phyloP scores from a whole-genome alignment of 2,797 vertebrate genomes.

The Mus minutoides region DNA sequence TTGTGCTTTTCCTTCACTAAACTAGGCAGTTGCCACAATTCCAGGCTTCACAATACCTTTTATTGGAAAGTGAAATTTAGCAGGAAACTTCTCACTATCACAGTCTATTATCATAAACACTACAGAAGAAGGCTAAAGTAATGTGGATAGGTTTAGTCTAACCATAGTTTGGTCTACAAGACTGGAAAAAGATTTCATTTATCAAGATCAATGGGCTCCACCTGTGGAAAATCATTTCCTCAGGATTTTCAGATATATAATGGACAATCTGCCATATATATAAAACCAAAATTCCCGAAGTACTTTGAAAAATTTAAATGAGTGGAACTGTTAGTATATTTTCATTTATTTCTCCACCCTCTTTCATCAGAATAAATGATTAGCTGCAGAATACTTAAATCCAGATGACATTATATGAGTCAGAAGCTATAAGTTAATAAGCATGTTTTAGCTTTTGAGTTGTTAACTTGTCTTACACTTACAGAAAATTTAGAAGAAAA shows the following conservation, averaged over 20 bases:
- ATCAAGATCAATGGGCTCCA: not conserved
- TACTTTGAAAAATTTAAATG: conserved; percentile 45
- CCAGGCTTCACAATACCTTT: not conserved
- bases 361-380: conserved; percentile 60
- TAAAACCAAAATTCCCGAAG: conserved; percentile 24
- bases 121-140: not conserved
- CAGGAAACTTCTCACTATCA: not conserved
- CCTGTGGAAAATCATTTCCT: not conserved
- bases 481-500: conserved; percentile 14
- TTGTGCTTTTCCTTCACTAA: not conserved
- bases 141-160: not conserved
- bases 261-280: not conserved
- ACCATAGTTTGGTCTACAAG: not conserved
- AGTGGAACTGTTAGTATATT: conserved; percentile 49
- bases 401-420: conserved; percentile 43
- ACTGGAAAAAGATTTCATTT: not conserved
- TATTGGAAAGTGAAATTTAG: not conserved
- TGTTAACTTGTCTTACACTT: conserved; percentile 43
- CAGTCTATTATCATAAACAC: not conserved
- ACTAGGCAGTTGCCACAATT: not conserved
- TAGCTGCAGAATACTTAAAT: conserved; percentile 50
- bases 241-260: not conserved
- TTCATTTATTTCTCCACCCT: conserved; percentile 60
- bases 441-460: conserved; percentile 54
- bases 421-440: not conserved